Conservation (phyloP, 2,797 vertebrate species). For the Coregonus ussuriensis region DNA sequence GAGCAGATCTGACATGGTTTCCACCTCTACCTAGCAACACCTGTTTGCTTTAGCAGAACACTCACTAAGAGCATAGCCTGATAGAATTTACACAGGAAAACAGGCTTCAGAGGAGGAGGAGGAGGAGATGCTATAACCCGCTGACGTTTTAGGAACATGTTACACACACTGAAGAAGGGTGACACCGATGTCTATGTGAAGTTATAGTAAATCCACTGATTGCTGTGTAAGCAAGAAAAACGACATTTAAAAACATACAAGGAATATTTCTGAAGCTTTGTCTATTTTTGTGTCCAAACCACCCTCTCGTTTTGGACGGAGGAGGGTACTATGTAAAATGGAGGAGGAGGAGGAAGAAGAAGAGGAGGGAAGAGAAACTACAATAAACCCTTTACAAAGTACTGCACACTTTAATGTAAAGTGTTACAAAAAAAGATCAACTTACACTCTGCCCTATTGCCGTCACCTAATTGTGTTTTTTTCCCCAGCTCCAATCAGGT, state of each 20-base stretch:
- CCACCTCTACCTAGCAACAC: conserved; percentile 74
- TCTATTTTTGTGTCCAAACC: not conserved
- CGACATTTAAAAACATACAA: not conserved
- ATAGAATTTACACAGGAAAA: conserved; percentile 32
- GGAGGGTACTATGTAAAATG: not conserved
- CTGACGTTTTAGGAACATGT: not conserved
- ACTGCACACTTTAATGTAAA: not conserved
- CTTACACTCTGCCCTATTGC: not conserved
- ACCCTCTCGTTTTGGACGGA: not conserved
- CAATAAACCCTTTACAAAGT: not conserved
- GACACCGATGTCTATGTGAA: not conserved
- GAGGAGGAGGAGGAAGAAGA: not conserved
- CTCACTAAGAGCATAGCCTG: conserved; percentile 15
- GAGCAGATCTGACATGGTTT: conserved; percentile 52
- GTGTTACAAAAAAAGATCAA: not conserved
- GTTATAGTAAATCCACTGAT: not conserved
- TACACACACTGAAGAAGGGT: not conserved
- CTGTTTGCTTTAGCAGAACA: conserved; percentile 64
- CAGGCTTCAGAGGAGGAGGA: conserved; percentile 13
- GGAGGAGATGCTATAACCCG: not conserved
- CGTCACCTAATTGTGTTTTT: not conserved
- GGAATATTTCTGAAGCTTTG: not conserved
- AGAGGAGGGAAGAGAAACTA: not conserved
- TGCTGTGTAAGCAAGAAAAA: not conserved
- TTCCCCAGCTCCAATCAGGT: not conserved